Base-by-base conservation (phyloP, 2,113 vertebrate genomes). In the Bothrops jararaca region DNA sequence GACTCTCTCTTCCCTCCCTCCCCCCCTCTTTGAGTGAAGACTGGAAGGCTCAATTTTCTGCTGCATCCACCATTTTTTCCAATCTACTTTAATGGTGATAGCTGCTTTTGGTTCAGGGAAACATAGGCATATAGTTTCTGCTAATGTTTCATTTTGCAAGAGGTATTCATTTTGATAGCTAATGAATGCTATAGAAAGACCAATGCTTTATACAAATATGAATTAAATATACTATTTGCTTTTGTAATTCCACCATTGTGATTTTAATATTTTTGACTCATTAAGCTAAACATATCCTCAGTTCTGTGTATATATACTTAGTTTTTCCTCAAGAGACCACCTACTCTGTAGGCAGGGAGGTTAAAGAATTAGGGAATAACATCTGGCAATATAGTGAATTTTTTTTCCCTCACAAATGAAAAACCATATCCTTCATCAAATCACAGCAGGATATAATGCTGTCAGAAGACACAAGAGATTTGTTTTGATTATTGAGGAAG, bases 341-440 rank as follows among this genome's bases (percentile, higher is more conserved):
- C 97, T 97, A 97, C 95, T 96, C 96, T 0, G 94, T 96, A 94
- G 95, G 96, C 93, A 97, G 96, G 93, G 96, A 96, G 95, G 93
- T 93, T 95, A 93, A 97, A 93, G 95, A 96, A 96, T 96, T 64
- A 12, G 93, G 93, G 96, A 95, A 96, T 93, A 95, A 97, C 97
- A 98, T 98, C 97, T 97, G 97, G 97, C 96, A 97, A 96, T 93
- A 92, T 97, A 96, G 96, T 96, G 97, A 98, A 96, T 97, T 97
- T 96, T 96, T 97, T 98, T 97, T 98, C 97, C 97, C 97, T 98
- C 97, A 97, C 96, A 97, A 98, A 96, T 97, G 96, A 96, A 98
- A 97, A 98, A 97, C 96, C 95, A 96, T 97, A 97, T 97, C 96
- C 97, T 97, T 96, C 96, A 97, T 95, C 96, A 96, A 95, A 97